Evolutionary conservation across 1,140 invertebrate species (phyloP), one percentile per base, ranked within the genome.

Genomic region (Vanessa tameamea): DNA sequence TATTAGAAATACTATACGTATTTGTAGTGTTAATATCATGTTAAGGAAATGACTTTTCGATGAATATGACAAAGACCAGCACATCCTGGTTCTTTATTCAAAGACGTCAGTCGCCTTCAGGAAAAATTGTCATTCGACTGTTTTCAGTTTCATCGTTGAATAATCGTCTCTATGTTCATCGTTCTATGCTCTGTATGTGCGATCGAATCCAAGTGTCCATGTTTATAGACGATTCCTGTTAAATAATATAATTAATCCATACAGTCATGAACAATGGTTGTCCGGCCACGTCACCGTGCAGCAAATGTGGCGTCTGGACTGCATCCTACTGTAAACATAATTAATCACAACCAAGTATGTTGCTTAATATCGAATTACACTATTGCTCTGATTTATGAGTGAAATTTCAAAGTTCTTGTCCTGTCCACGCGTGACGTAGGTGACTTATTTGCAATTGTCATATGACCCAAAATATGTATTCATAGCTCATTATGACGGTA

Each of bases 321-420:
- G 73, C 76, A 78, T 78, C 76, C 76, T 78, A 78, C 76, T 78
- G 73, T 78, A 78, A 78, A 75, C 76, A 77, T 70, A 67, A 75
- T 78, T 78, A 78, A 78, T 78, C 76, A 75, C 73, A 68, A 71
- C 55, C 47, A 26, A 69, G 57, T 23, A 43, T 67, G 69, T 51
- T 69, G 74, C 43, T 69, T 23, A 63, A 76, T 76, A 71, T 71
- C 69, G 64, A 51, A 47, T 76, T 72, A 63, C 69, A 61, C 53
- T 75, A 50, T 37, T 69, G 55, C 69, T 59, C 69, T 55, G 74
- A 76, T 76, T 72, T 68, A 50, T 67, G 48, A 47, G 63, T 75
- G 64, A 68, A 76, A 76, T 69, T 47, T 47, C 68, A 61, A 73
- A 68, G 66, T 74, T 66, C 57, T 69, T 63, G 68, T 23, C 8